Evolutionary conservation across 23 tunicate species (phyloP).

Genomic region (Corella eumyota): DNA sequence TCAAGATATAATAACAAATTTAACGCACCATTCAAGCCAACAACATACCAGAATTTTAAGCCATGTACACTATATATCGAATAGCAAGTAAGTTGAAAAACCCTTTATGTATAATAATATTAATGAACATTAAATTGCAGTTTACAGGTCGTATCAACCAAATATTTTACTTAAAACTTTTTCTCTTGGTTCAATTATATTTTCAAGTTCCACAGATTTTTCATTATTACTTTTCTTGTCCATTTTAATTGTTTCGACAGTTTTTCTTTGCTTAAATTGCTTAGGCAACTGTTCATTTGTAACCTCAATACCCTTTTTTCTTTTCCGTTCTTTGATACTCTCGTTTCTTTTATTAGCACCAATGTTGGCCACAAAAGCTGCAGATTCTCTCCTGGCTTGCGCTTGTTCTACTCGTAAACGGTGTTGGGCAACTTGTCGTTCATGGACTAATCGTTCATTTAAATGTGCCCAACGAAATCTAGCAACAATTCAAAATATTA

Average conservation of each 20-base stretch:
- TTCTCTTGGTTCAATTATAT: too few species aligned
- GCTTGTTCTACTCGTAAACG: constrained; percentile 51
- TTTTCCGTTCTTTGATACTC: constrained; percentile 52
- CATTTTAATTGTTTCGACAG: constrained; percentile 65
- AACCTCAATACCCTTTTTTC: constrained; percentile 51
- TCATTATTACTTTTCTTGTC: too few species aligned
- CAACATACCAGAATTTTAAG: too few species aligned
- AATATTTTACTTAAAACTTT: too few species aligned
- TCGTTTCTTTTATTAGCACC: constrained; percentile 37
- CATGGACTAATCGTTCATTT: constrained; percentile 44
- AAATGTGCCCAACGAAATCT: constrained; percentile 89
- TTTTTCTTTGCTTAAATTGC: constrained; percentile 62
- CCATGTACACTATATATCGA: too few species aligned
- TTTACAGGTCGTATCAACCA: too few species aligned
- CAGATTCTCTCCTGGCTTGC: constrained; percentile 67
- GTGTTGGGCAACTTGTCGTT: constrained; percentile 34
- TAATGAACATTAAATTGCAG: too few species aligned
- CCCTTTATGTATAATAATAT: too few species aligned
- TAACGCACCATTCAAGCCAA: too few species aligned
- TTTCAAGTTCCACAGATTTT: too few species aligned
- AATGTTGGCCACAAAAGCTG: constrained; percentile 46
- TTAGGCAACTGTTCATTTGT: constrained; percentile 18
- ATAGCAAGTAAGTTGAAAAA: too few species aligned
- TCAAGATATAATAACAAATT: too few species aligned
- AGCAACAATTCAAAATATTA: neutral